These are phyloP conservation scores for Falcaria lacertinaria DNA, from an alignment of 2,888 invertebrate species.

Conservation along the genomic window DNA sequence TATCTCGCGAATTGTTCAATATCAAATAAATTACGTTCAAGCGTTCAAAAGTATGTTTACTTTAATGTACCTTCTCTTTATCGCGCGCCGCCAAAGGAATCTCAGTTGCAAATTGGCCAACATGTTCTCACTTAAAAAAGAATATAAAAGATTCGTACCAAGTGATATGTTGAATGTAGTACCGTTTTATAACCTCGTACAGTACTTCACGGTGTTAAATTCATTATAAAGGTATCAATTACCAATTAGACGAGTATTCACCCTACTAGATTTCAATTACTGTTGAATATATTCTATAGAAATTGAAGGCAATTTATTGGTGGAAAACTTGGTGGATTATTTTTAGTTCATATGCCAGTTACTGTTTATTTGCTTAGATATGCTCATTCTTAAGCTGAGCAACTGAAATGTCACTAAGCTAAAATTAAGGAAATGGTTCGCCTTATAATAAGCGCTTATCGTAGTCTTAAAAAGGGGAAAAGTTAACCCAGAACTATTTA, in stretches of 20 bases:
- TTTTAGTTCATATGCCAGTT: too few relatives aligned
- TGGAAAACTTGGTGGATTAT: too few relatives aligned
- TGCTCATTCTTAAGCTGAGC: too few relatives aligned
- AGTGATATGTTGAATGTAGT: neutral
- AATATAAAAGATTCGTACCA: constrained; percentile 2
- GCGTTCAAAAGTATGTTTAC: neutral
- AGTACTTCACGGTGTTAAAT: neutral
- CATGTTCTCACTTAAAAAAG: constrained; percentile 20
- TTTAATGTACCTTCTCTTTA: constrained; percentile 2
- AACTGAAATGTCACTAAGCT: too few relatives aligned
- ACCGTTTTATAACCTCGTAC: neutral
- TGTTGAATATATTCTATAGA: too few relatives aligned
- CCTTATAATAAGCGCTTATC: too few relatives aligned
- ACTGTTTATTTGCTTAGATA: too few relatives aligned
- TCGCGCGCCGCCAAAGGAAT: constrained; percentile 30
- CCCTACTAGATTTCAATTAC: neutral
- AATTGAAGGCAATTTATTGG: too few relatives aligned
- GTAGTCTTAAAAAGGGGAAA: too few relatives aligned
- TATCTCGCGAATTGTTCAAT: neutral
- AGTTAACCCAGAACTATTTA: too few relatives aligned
- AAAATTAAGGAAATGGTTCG: too few relatives aligned
- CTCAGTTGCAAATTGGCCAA: constrained; percentile 36
- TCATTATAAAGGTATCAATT: neutral
- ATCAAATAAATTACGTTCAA: constrained; percentile 1
- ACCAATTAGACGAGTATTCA: neutral